Conservation (phyloP, 2,797 vertebrate genomes). For the Xenentodon cancila region DNA sequence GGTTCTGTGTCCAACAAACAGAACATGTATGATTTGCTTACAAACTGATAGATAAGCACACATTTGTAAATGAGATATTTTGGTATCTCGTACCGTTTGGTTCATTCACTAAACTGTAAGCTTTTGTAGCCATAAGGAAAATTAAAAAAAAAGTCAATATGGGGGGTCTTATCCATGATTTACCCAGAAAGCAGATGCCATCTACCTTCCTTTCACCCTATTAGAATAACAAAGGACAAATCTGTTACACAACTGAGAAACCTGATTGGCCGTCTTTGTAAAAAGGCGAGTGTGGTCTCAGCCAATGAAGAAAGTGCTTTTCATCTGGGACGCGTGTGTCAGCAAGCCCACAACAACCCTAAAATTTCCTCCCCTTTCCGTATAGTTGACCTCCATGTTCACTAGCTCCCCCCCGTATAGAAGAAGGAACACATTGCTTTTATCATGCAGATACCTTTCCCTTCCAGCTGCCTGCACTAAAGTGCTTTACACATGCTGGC, state of each 20-base stretch:
- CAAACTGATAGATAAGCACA: slow-evolving; percentile 6
- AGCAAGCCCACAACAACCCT: slow-evolving; percentile 38
- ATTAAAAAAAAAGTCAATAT: slow-evolving; percentile 33
- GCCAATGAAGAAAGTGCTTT: slow-evolving; percentile 70
- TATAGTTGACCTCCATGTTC: slow-evolving; percentile 73
- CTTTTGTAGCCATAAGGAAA: slow-evolving; percentile 11
- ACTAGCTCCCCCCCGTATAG: slow-evolving; percentile 55
- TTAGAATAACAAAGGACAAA: slow-evolving; percentile 75
- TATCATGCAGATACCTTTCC: slow-evolving; percentile 81
- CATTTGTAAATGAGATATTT: slow-evolving; percentile 15
- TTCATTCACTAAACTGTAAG: slow-evolving; percentile 2
- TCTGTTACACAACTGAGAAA: slow-evolving; percentile 56
- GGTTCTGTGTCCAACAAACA: not conserved
- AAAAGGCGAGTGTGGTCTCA: slow-evolving; percentile 52
- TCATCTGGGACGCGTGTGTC: slow-evolving; percentile 52
- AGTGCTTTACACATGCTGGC: slow-evolving; percentile 68
- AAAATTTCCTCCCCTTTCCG: slow-evolving; percentile 42
- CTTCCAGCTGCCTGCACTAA: slow-evolving; percentile 83
- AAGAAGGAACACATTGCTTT: slow-evolving; percentile 79
- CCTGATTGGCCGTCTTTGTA: slow-evolving; percentile 71
- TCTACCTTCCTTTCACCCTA: slow-evolving; percentile 47
- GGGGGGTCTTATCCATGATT: slow-evolving; percentile 41
- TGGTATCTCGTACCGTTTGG: slow-evolving; percentile 12
- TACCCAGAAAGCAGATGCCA: slow-evolving; percentile 66
- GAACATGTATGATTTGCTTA: not conserved